Percentiles rank a stretch among this genome's conserved stretches.
These are phyloP conservation scores for Nemotelus nigrinus DNA, from an alignment of 2,888 invertebrate genomes.

Conservation along the genomic window DNA sequence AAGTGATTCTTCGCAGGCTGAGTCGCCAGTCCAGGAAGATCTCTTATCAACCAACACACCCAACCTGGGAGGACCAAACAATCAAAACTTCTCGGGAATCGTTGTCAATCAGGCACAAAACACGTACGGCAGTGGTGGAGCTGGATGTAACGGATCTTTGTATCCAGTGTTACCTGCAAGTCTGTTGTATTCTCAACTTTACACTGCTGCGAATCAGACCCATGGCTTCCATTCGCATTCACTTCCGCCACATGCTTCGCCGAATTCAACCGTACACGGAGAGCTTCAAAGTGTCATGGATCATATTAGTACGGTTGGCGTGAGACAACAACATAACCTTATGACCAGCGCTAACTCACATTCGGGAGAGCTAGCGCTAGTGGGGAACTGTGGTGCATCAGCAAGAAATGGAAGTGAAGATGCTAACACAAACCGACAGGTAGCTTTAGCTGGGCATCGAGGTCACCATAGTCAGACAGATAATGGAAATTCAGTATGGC, in stretches of 20 bases:
- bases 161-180: constrained; percentile 85
- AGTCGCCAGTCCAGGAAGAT: constrained; percentile 85
- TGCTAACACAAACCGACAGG: constrained; percentile 62
- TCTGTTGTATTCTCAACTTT: constrained; percentile 83
- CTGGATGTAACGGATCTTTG: constrained; percentile 76
- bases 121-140: constrained; percentile 66
- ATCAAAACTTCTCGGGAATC: constrained; percentile 67
- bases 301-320: constrained; percentile 75
- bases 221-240: constrained; percentile 79
- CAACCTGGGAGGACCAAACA: constrained; percentile 69
- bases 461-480: constrained; percentile 65
- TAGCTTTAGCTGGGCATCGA: constrained; percentile 63
- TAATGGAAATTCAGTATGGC: constrained; percentile 76
- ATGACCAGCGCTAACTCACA: constrained; percentile 60
- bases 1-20: constrained; percentile 84
- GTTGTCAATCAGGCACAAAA: constrained; percentile 68
- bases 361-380: constrained; percentile 60
- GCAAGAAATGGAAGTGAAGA: constrained; percentile 63
- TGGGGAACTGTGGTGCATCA: constrained; percentile 64
- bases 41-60: constrained; percentile 73
- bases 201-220: constrained; percentile 80
- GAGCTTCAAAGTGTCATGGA: constrained; percentile 81
- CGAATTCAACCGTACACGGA: constrained; percentile 71
- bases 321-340: constrained; percentile 66
- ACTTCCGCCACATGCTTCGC: constrained; percentile 72